phyloP scores from a whole-genome alignment of 2,797 vertebrate genomes.

The Halcyon smyrnensis region DNA sequence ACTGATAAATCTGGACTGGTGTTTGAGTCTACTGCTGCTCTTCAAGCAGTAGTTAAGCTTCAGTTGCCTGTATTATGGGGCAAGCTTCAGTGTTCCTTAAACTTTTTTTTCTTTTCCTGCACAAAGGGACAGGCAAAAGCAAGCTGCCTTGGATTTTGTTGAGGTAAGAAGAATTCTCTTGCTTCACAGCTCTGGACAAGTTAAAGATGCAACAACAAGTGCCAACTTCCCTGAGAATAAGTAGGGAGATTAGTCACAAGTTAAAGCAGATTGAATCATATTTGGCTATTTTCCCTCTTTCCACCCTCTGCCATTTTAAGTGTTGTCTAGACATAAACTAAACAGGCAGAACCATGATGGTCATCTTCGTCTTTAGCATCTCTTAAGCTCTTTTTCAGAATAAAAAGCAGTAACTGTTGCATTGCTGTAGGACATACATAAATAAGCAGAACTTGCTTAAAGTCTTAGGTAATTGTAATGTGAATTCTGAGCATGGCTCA shows the following conservation, averaged over 20 bases:
- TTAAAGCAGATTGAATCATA: constrained; percentile 71
- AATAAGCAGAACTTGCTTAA: constrained; percentile 41
- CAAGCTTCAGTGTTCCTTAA: background rate
- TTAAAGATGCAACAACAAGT: constrained; percentile 52
- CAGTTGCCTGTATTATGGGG: background rate
- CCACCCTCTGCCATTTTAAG: constrained; percentile 49
- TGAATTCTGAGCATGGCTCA: constrained; percentile 54
- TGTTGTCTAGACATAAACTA: constrained; percentile 75
- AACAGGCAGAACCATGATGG: constrained; percentile 39
- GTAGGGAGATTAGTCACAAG: constrained; percentile 73
- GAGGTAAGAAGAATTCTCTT: constrained; percentile 42
- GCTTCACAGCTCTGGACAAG: constrained; percentile 25
- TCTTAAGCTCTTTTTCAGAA: constrained; percentile 10
- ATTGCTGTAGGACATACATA: constrained; percentile 34
- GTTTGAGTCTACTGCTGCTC: background rate
- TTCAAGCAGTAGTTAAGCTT: background rate
- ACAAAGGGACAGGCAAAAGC: constrained; percentile 3
- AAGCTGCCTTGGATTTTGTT: constrained; percentile 48
- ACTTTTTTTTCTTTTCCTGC: constrained; percentile 15
- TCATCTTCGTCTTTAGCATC: constrained; percentile 42
- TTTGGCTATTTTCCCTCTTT: constrained; percentile 68
- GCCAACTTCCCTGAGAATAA: constrained; percentile 66
- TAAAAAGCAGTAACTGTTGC: background rate
- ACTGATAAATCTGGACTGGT: background rate
- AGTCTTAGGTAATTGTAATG: constrained; percentile 41